Percentiles rank a stretch among this genome's conserved stretches.
Evolutionary conservation across 2,888 invertebrate genomes (phyloP).

Genomic region (Diaprepes abbreviatus): DNA sequence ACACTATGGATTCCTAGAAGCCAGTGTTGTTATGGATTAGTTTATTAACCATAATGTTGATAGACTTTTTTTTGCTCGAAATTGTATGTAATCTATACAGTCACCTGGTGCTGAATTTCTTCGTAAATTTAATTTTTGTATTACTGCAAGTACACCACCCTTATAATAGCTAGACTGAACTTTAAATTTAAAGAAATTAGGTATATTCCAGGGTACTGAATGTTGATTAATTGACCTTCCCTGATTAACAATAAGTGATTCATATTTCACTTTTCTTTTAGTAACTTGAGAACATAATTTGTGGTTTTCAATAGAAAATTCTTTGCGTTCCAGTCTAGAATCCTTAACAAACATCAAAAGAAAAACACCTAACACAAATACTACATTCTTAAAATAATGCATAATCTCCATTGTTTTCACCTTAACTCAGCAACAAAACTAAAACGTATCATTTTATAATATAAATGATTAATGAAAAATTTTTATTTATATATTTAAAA

Average conservation of each 20-base stretch:
- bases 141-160: constrained; percentile 68
- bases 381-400: too few species aligned
- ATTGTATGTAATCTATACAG: constrained; percentile 70
- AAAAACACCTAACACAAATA: too few species aligned
- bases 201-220: constrained; percentile 55
- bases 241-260: constrained; percentile 59
- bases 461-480: too few species aligned
- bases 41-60: background rate
- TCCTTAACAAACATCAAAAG: too few species aligned
- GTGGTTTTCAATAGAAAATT: constrained; percentile 31
- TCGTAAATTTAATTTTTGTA: constrained; percentile 69
- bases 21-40: constrained; percentile 41
- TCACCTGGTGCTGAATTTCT: constrained; percentile 61
- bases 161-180: constrained; percentile 55
- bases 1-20: constrained; percentile 64
- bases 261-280: constrained; percentile 56
- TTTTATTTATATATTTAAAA: too few species aligned
- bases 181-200: constrained; percentile 62
- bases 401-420: too few species aligned
- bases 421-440: too few species aligned
- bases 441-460: too few species aligned
- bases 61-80: constrained; percentile 61
- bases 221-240: constrained; percentile 55
- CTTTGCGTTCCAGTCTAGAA: too few species aligned
- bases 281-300: constrained; percentile 51